Conservation (phyloP, 2,113 vertebrate species). For the Atrichornis clamosus region DNA sequence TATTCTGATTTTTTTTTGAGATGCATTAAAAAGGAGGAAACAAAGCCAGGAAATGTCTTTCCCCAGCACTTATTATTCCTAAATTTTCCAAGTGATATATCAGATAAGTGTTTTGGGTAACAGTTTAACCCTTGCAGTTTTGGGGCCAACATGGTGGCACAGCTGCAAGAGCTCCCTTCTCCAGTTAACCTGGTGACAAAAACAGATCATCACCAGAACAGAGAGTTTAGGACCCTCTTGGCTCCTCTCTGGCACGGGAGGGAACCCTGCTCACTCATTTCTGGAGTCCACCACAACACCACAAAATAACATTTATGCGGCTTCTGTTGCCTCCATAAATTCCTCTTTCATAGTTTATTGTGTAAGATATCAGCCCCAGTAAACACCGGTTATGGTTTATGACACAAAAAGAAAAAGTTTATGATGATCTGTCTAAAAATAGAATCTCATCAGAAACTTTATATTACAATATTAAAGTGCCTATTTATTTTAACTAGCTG, state of each 20-base stretch:
- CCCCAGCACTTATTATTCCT: neutral
- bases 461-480: neutral
- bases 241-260: neutral
- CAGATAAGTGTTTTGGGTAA: neutral
- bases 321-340: slow-evolving; percentile 5
- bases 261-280: neutral
- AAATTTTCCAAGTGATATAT: neutral
- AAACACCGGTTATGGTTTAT: neutral
- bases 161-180: neutral
- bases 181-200: neutral
- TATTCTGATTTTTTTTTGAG: neutral
- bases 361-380: neutral
- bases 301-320: neutral
- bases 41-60: neutral
- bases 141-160: neutral
- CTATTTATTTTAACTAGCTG: slow-evolving; percentile 34
- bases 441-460: slow-evolving; percentile 27
- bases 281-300: neutral
- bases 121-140: neutral
- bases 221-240: neutral
- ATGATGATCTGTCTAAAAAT: slow-evolving; percentile 47
- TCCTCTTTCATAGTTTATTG: neutral
- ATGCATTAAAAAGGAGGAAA: neutral
- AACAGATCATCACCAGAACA: neutral
- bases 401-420: neutral